A percentile compares a stretch with the other conserved stretches of the same genome.
These are phyloP conservation scores for Malurus elegans DNA, from an alignment of 2,113 vertebrate genomes.

Conservation along the genomic window DNA sequence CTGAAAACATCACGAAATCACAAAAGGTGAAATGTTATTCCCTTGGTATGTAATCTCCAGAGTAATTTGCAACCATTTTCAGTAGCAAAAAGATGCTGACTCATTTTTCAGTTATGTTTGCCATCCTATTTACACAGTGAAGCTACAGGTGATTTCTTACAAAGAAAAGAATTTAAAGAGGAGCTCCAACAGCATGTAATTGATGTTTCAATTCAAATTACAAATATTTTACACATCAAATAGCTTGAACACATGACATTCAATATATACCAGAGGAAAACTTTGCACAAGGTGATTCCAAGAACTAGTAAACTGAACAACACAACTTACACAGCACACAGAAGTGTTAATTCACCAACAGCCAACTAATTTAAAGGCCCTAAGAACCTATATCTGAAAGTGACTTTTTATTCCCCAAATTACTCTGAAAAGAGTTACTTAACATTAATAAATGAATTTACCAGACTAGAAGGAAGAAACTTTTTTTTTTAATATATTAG, in stretches of 20 bases:
- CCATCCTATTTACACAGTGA: not conserved
- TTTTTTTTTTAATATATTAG: not conserved
- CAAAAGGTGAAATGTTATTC: not conserved
- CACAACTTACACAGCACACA: not conserved
- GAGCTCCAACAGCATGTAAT: not conserved
- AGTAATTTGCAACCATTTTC: not conserved
- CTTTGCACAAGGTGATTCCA: not conserved
- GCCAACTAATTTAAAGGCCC: not conserved
- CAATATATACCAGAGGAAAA: not conserved
- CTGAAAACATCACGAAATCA: slow-evolving; percentile 36
- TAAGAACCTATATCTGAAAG: not conserved
- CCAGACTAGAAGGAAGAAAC: not conserved
- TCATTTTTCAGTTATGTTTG: not conserved
- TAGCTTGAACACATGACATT: not conserved
- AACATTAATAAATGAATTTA: not conserved
- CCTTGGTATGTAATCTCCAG: not conserved
- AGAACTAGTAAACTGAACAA: not conserved
- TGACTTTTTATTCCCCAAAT: not conserved
- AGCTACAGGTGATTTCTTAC: slow-evolving; percentile 1
- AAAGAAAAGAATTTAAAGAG: not conserved
- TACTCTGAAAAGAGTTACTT: not conserved
- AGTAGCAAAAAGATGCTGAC: not conserved
- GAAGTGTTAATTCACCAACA: not conserved
- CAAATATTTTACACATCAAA: not conserved
- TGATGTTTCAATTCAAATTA: not conserved